phyloP scores from a whole-genome alignment of 2,888 invertebrate species.

The Melitaea athalia region DNA sequence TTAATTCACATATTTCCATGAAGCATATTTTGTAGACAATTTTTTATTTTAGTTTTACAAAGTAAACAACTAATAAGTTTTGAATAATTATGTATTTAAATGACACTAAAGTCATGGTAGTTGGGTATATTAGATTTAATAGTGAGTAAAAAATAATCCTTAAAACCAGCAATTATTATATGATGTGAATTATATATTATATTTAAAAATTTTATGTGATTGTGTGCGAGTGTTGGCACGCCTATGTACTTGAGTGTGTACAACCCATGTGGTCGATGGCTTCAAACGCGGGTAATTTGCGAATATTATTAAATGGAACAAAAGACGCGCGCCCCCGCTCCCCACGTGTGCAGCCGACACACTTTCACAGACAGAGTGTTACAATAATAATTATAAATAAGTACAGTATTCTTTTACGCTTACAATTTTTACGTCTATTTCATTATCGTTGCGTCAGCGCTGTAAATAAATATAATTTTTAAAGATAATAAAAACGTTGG shows the following conservation, averaged over 20 bases:
- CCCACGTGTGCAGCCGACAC: conserved; percentile 25
- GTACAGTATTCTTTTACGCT: neutral
- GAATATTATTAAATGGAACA: conserved; percentile 64
- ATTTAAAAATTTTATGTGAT: neutral
- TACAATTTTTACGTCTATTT: neutral
- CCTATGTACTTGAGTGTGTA: neutral
- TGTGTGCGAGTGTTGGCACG: too few relatives aligned
- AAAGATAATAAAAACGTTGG: too few relatives aligned
- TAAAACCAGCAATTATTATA: too few relatives aligned
- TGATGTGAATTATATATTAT: neutral
- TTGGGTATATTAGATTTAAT: neutral
- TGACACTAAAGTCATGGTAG: too few relatives aligned
- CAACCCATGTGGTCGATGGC: conserved; percentile 32
- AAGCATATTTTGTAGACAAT: neutral
- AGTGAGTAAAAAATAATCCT: neutral
- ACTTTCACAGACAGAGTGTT: conserved; percentile 7
- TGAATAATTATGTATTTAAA: neutral
- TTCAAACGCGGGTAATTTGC: conserved; percentile 51
- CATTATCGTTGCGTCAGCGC: neutral
- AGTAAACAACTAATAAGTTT: neutral
- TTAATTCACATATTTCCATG: neutral
- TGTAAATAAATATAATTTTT: neutral
- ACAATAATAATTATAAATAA: conserved; percentile 2
- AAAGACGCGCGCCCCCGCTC: conserved; percentile 51
- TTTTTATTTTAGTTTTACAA: neutral